A percentile compares a stretch with the other conserved stretches of the same genome.
Evolutionary conservation across 2,797 vertebrate genomes (phyloP).

Genomic region (Halcyon chelicuti): DNA sequence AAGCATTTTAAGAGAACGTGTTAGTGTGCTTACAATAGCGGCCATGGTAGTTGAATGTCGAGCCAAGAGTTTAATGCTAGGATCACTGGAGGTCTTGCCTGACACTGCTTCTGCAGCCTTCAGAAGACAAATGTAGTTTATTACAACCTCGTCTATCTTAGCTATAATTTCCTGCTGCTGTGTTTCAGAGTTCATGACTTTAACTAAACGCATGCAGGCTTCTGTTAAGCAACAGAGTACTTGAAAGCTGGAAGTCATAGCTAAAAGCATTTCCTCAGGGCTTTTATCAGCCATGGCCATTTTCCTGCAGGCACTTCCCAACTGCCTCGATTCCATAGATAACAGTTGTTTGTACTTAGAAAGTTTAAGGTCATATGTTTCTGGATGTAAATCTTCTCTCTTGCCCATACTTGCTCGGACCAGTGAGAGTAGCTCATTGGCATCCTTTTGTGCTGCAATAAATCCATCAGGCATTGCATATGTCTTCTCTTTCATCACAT

Average conservation of each 20-base stretch:
- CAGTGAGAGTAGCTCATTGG: constrained; percentile 89
- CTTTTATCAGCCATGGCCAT: constrained; percentile 89
- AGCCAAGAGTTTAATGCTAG: constrained; percentile 89
- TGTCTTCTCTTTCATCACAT: constrained; percentile 89
- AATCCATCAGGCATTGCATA: constrained; percentile 91
- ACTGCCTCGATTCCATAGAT: constrained; percentile 89
- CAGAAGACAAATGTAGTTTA: constrained; percentile 91
- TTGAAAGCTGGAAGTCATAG: constrained; percentile 94
- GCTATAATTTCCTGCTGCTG: constrained; percentile 87
- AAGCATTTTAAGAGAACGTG: constrained; percentile 92
- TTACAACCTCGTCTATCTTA: constrained; percentile 88
- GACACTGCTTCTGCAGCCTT: constrained; percentile 89
- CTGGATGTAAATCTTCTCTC: constrained; percentile 75
- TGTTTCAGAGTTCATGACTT: constrained; percentile 85
- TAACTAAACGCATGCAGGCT: constrained; percentile 93
- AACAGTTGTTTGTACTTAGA: constrained; percentile 88
- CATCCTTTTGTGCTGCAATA: constrained; percentile 89
- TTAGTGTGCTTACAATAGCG: constrained; percentile 92
- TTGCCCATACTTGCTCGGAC: constrained; percentile 83
- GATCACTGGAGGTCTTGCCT: constrained; percentile 83
- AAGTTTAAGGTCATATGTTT: constrained; percentile 80
- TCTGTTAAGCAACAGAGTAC: constrained; percentile 93
- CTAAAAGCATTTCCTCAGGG: constrained; percentile 91
- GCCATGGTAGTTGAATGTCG: constrained; percentile 92
- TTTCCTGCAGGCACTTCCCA: constrained; percentile 90